These are phyloP conservation scores for Periophthalmus magnuspinnatus DNA, from an alignment of 2,797 vertebrate genomes.

Conservation along the genomic window DNA sequence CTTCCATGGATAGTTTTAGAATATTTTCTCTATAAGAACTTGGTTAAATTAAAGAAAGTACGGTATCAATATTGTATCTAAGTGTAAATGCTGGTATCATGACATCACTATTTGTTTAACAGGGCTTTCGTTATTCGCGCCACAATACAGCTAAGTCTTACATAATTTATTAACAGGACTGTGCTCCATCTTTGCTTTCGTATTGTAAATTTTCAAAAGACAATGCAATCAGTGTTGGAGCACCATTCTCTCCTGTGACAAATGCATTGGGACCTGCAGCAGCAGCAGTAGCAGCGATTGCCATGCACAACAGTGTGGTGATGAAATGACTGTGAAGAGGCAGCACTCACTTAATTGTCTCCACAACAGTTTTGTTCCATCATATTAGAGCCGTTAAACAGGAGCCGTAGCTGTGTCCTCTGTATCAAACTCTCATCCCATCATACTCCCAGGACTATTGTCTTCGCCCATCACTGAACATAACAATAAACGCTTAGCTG, in stretches of 20 bases:
- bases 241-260: slow-evolving; percentile 59
- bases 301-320: slow-evolving; percentile 62
- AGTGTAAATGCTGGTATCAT: too few species aligned
- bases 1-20: too few species aligned
- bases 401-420: slow-evolving; percentile 53
- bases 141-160: neutral
- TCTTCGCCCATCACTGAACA: slow-evolving; percentile 59
- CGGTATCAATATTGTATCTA: too few species aligned
- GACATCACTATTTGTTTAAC: too few species aligned
- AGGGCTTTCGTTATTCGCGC: neutral
- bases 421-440: slow-evolving; percentile 57
- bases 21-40: too few species aligned
- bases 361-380: slow-evolving; percentile 64
- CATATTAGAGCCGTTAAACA: slow-evolving; percentile 67
- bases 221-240: slow-evolving; percentile 44
- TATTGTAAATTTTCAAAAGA: slow-evolving; percentile 55
- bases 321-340: slow-evolving; percentile 64
- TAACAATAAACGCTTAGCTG: slow-evolving; percentile 56
- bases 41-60: too few species aligned
- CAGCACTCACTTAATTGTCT: slow-evolving; percentile 68
- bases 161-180: neutral
- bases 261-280: slow-evolving; percentile 58
- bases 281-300: slow-evolving; percentile 40
- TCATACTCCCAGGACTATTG: slow-evolving; percentile 59
- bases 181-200: slow-evolving; percentile 15